Conservation (phyloP, 2,888 invertebrate genomes). For the Nineta flava region DNA sequence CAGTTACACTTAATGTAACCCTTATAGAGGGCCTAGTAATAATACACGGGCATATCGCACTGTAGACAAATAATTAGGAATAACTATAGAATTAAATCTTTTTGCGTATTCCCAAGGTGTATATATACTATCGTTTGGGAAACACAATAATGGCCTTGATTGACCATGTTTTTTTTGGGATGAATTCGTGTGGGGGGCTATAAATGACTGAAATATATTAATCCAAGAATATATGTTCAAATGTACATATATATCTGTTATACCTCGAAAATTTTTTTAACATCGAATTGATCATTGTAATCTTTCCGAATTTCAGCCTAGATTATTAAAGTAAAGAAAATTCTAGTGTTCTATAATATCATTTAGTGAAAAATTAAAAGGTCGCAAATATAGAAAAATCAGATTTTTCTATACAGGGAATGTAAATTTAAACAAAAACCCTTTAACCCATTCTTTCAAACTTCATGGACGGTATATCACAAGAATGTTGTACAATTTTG, state of each 20-base stretch:
- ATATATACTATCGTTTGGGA: too few species aligned
- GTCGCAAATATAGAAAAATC: background rate
- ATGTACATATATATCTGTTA: background rate
- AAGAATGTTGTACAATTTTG: too few species aligned
- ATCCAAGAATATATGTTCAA: background rate
- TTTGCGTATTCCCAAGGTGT: too few species aligned
- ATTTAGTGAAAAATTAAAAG: background rate
- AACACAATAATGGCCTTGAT: background rate
- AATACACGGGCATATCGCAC: too few species aligned
- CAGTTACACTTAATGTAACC: too few species aligned
- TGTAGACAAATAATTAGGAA: too few species aligned
- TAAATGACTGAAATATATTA: background rate
- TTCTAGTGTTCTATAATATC: background rate
- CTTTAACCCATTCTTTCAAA: too few species aligned
- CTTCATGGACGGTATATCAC: too few species aligned
- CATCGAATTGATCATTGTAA: background rate
- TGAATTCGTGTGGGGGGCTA: too few species aligned
- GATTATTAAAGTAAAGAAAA: background rate
- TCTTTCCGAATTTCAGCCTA: constrained; percentile 1
- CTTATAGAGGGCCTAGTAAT: too few species aligned
- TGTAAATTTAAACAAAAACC: background rate
- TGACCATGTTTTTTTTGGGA: background rate
- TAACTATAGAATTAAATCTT: too few species aligned
- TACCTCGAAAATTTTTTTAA: background rate
- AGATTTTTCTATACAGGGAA: background rate